Evolutionary conservation across 1,140 invertebrate genomes (phyloP).

Genomic region (Sweltsa coloradensis): DNA sequence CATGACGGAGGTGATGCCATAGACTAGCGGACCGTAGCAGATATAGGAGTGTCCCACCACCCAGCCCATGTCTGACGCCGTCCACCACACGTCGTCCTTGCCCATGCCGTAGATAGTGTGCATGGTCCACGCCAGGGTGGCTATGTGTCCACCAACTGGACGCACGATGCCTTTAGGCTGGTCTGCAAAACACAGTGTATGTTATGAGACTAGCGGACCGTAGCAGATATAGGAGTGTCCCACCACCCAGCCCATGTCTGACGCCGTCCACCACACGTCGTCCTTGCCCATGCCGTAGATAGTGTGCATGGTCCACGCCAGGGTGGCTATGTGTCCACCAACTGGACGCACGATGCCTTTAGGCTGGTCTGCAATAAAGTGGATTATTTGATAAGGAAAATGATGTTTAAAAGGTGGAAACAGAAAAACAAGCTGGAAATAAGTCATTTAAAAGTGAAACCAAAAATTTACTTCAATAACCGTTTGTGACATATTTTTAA

Average conservation of each 20-base stretch:
- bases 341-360: slow-evolving; percentile 75
- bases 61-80: slow-evolving; percentile 84
- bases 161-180: slow-evolving; percentile 74
- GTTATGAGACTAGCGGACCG: slow-evolving; percentile 68
- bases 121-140: slow-evolving; percentile 74
- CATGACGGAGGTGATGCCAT: slow-evolving; percentile 72
- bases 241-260: slow-evolving; percentile 87
- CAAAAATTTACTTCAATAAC: no score
- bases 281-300: slow-evolving; percentile 71
- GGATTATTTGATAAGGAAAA: not conserved
- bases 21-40: slow-evolving; percentile 76
- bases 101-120: slow-evolving; percentile 68
- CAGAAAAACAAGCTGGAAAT: no score
- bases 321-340: slow-evolving; percentile 72
- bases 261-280: slow-evolving; percentile 86
- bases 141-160: slow-evolving; percentile 77
- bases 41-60: slow-evolving; percentile 92
- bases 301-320: slow-evolving; percentile 72
- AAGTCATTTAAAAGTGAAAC: no score
- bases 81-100: slow-evolving; percentile 80
- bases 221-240: slow-evolving; percentile 92
- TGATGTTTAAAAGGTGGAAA: not conserved
- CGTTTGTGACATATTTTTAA: no score
- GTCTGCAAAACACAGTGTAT: no score
- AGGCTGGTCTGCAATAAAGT: slow-evolving; percentile 56